Evolutionary conservation across 2,113 vertebrate species (phyloP).

Genomic region (Bothrops jararaca): DNA sequence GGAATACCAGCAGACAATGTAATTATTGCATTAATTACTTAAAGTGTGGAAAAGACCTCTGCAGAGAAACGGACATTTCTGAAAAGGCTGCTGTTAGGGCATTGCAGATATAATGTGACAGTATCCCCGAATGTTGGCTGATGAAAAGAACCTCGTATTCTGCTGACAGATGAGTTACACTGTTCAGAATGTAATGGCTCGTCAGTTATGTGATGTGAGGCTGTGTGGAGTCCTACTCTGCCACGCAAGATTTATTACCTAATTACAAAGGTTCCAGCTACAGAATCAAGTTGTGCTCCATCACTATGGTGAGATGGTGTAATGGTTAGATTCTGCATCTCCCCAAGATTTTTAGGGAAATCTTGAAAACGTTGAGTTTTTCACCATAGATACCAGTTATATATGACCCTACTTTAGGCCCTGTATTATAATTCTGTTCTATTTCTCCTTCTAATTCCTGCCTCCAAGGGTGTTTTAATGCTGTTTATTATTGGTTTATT

Average conservation of each 20-base stretch:
- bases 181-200: neutral
- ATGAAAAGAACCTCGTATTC: neutral
- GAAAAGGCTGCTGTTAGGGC: neutral
- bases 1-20: slow-evolving; percentile 38
- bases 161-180: neutral
- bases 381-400: neutral
- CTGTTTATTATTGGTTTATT: neutral
- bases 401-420: neutral
- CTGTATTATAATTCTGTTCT: neutral
- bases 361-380: neutral
- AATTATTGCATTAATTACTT: slow-evolving; percentile 26
- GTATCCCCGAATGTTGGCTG: neutral
- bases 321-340: neutral
- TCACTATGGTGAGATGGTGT: neutral
- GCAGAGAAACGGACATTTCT: neutral
- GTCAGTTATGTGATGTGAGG: neutral
- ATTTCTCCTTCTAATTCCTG: neutral
- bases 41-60: neutral
- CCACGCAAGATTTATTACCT: neutral
- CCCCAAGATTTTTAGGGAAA: neutral
- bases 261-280: neutral
- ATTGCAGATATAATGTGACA: neutral
- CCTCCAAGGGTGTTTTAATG: neutral
- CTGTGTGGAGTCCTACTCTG: neutral
- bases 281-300: neutral